These are phyloP conservation scores for Diachasmimorpha longicaudata DNA, from an alignment of 1,140 invertebrate species.

Conservation along the genomic window DNA sequence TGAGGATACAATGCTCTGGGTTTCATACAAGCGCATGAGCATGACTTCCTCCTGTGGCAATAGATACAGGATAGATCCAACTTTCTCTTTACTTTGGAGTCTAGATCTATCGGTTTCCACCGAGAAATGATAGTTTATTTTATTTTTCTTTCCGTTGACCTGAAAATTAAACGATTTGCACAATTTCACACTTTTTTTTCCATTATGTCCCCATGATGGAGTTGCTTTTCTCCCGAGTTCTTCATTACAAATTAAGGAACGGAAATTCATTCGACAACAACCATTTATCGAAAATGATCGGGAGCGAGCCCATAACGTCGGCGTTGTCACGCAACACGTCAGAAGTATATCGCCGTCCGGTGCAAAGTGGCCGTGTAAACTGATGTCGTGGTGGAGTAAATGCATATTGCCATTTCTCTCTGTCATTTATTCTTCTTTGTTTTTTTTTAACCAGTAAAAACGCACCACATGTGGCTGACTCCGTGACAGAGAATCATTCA, in stretches of 20 bases:
- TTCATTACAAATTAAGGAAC: neutral
- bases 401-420: neutral
- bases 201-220: neutral
- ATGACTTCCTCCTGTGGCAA: neutral
- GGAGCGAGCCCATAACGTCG: neutral
- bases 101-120: neutral
- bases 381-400: neutral
- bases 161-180: too few relatives aligned
- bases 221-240: too few relatives aligned
- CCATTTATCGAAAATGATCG: neutral
- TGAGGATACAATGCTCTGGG: neutral
- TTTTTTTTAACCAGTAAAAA: neutral
- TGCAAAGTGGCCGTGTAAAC: neutral
- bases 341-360: neutral
- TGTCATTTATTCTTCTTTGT: neutral
- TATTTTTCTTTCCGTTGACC: too few relatives aligned
- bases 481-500: neutral
- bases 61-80: neutral
- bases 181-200: neutral
- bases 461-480: neutral
- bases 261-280: neutral
- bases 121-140: too few relatives aligned
- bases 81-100: neutral
- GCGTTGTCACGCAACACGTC: neutral
- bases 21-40: neutral